These are phyloP conservation scores for Hyla sarda DNA, from an alignment of 2,113 vertebrate genomes.

Conservation along the genomic window DNA sequence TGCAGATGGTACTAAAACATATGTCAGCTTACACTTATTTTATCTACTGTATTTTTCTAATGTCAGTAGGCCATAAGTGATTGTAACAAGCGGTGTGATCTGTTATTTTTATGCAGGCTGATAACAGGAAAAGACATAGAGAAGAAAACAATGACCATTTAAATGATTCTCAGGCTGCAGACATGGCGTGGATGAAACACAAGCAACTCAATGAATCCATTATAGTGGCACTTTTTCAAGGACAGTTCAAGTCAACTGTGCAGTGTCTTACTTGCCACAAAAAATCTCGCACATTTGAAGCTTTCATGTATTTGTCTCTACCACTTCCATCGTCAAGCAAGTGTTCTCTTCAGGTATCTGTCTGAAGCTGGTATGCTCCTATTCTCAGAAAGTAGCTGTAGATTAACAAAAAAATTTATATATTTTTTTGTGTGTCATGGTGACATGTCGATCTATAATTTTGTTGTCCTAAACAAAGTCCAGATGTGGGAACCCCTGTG, in stretches of 20 bases:
- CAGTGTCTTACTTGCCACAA: slow-evolving; percentile 94
- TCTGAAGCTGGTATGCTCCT: not conserved
- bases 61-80: not conserved
- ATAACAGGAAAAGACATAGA: slow-evolving; percentile 92
- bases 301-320: slow-evolving; percentile 95
- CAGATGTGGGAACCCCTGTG: too few species aligned
- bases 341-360: slow-evolving; percentile 90
- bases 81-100: not conserved
- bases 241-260: slow-evolving; percentile 97
- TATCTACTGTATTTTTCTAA: not conserved
- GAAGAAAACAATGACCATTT: slow-evolving; percentile 93
- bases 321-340: slow-evolving; percentile 91
- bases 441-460: too few species aligned
- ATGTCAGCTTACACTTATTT: too few species aligned
- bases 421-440: too few species aligned
- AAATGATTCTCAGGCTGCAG: slow-evolving; percentile 86
- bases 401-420: too few species aligned
- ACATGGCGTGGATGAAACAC: slow-evolving; percentile 94
- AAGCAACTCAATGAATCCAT: slow-evolving; percentile 95
- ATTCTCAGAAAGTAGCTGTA: too few species aligned
- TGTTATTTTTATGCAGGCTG: slow-evolving; percentile 76
- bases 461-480: too few species aligned
- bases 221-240: slow-evolving; percentile 94
- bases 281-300: slow-evolving; percentile 94
- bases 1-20: too few species aligned